phyloP scores from a whole-genome alignment of 2,797 vertebrate species.

The Spinus pinus region DNA sequence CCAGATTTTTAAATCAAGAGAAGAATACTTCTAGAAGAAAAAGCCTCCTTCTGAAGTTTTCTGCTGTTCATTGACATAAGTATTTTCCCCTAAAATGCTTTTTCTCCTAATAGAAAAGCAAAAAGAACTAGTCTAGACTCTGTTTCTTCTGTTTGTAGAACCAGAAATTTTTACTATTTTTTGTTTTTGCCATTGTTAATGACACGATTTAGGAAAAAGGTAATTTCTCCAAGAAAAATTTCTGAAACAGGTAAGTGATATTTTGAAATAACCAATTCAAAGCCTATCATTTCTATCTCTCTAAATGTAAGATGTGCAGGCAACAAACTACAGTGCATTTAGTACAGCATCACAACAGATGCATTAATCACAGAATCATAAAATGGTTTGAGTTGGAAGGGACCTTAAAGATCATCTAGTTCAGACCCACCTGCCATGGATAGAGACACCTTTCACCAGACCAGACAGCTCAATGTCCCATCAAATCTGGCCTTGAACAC shows the following conservation, averaged over 20 bases:
- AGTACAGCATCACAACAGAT: background rate
- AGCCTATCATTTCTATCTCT: background rate
- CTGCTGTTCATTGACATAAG: rapidly evolving
- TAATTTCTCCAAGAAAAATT: background rate
- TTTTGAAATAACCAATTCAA: background rate
- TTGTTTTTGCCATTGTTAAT: background rate
- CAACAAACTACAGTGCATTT: background rate
- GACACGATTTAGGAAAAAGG: no score
- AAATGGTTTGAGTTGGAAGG: background rate
- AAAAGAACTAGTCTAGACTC: background rate
- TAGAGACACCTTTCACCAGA: background rate
- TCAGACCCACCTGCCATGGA: background rate
- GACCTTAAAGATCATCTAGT: background rate
- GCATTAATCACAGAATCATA: background rate
- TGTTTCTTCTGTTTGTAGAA: background rate
- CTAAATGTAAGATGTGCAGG: background rate
- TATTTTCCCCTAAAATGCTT: background rate
- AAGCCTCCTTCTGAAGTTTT: background rate
- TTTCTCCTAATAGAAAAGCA: background rate
- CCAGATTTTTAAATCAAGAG: background rate
- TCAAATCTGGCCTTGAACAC: background rate
- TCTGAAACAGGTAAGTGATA: background rate
- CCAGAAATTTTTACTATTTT: background rate
- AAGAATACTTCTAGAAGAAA: background rate
- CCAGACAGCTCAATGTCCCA: background rate